Conservation (phyloP, 2,888 invertebrate genomes). For the Muschampia plurimacula region DNA sequence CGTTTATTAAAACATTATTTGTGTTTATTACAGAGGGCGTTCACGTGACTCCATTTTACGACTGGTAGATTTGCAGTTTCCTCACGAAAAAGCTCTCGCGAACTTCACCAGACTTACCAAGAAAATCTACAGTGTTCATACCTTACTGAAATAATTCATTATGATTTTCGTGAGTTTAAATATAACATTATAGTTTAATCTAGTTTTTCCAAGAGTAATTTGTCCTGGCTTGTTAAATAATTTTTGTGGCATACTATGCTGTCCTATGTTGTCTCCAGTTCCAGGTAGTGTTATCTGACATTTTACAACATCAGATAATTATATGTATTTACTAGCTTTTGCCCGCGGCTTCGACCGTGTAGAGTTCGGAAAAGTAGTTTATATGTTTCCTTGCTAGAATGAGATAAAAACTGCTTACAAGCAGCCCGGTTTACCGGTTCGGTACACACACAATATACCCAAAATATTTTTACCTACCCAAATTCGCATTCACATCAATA, state of each 20-base stretch:
- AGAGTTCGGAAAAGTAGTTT: no score
- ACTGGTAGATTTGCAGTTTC: conserved; percentile 68
- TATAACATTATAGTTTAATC: no score
- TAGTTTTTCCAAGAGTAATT: conserved; percentile 78
- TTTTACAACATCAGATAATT: no score
- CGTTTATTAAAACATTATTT: neutral
- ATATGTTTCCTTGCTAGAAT: no score
- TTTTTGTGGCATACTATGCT: conserved; percentile 65
- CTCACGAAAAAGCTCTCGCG: conserved; percentile 71
- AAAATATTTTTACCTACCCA: no score
- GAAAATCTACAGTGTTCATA: conserved; percentile 71
- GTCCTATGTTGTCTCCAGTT: conserved; percentile 61
- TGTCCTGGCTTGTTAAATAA: conserved; percentile 71
- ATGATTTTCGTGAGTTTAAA: neutral
- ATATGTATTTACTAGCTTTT: no score
- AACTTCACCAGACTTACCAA: conserved; percentile 75
- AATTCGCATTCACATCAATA: no score
- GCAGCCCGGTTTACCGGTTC: no score
- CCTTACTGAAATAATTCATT: conserved; percentile 56
- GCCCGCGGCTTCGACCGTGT: no score
- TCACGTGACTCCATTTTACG: conserved; percentile 68
- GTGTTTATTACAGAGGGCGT: conserved; percentile 57
- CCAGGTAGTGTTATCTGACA: conserved; percentile 78
- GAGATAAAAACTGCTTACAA: no score
- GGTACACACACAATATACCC: no score